Evolutionary conservation across 2,888 invertebrate genomes (phyloP).

Genomic region (Drosophila meridiana): DNA sequence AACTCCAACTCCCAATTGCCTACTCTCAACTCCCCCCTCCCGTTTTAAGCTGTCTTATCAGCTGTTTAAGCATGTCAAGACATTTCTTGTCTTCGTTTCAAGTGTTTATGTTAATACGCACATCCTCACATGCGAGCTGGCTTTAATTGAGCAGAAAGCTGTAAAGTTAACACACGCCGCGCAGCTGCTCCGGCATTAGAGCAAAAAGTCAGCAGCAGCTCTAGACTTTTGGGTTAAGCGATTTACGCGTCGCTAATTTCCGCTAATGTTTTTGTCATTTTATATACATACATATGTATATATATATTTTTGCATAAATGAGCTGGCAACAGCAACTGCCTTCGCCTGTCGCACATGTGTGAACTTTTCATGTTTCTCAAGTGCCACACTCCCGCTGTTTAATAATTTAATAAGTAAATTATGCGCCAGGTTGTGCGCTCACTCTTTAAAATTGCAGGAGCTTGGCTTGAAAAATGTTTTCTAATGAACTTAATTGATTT

Average conservation of each 20-base stretch:
- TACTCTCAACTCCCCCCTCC: neutral
- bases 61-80: conserved; percentile 7
- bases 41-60: neutral
- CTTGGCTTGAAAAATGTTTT: conserved; percentile 40
- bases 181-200: conserved; percentile 33
- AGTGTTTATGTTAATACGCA: conserved; percentile 25
- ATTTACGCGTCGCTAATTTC: conserved; percentile 78
- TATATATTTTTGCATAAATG: conserved; percentile 70
- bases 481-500: conserved; percentile 73
- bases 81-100: neutral
- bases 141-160: conserved; percentile 72
- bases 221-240: conserved; percentile 61
- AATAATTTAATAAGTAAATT: conserved; percentile 79
- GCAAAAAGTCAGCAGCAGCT: neutral
- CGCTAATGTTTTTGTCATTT: conserved; percentile 80
- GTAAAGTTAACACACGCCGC: conserved; percentile 53
- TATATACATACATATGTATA: conserved; percentile 50
- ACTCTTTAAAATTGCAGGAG: conserved; percentile 6
- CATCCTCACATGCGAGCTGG: conserved; percentile 37
- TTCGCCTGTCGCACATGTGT: conserved; percentile 29
- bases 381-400: conserved; percentile 59
- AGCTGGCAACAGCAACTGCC: conserved; percentile 32
- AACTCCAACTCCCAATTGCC: neutral
- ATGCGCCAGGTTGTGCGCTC: conserved; percentile 33
- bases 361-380: conserved; percentile 29